Conservation (phyloP, 2,797 vertebrate genomes). For the Gymnoscopelus microlampas region DNA sequence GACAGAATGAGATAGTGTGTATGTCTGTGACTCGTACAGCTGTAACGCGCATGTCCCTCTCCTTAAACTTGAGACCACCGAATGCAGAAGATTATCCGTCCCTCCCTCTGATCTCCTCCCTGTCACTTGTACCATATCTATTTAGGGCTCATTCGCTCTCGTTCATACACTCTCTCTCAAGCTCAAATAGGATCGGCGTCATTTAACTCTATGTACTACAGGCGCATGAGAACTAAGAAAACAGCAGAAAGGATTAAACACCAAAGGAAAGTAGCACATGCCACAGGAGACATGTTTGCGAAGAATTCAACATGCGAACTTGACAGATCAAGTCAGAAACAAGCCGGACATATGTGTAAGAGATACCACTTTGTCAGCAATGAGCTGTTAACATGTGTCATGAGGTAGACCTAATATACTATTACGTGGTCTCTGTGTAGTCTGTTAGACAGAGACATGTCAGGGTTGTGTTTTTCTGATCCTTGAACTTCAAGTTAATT, state of each 20-base stretch:
- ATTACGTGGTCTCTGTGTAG: slow-evolving; percentile 17
- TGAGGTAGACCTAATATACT: slow-evolving; percentile 9
- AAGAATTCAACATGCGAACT: slow-evolving; percentile 17
- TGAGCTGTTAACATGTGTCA: slow-evolving; percentile 7
- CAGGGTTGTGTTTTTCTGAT: slow-evolving; percentile 20
- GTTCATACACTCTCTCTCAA: slow-evolving; percentile 54
- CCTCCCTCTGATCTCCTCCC: slow-evolving; percentile 35
- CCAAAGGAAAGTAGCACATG: slow-evolving; percentile 24
- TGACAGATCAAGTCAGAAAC: slow-evolving; percentile 18
- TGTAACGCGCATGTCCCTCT: slow-evolving; percentile 36
- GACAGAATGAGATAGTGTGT: not conserved
- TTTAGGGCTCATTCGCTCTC: slow-evolving; percentile 66
- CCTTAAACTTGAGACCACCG: slow-evolving; percentile 68
- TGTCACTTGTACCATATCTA: slow-evolving; percentile 72
- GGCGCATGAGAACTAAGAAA: slow-evolving; percentile 24
- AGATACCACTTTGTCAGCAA: not conserved
- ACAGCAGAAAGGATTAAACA: slow-evolving; percentile 5
- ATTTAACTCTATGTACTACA: slow-evolving; percentile 35
- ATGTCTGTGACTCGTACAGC: slow-evolving; percentile 52
- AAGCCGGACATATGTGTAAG: not conserved
- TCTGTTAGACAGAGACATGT: slow-evolving; percentile 11
- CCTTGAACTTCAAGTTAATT: slow-evolving; percentile 15
- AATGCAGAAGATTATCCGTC: slow-evolving; percentile 61
- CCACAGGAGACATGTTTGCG: slow-evolving; percentile 15
- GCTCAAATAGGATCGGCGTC: slow-evolving; percentile 56